Conservation (phyloP, 2,888 invertebrate species). For the Lymantria monacha region DNA sequence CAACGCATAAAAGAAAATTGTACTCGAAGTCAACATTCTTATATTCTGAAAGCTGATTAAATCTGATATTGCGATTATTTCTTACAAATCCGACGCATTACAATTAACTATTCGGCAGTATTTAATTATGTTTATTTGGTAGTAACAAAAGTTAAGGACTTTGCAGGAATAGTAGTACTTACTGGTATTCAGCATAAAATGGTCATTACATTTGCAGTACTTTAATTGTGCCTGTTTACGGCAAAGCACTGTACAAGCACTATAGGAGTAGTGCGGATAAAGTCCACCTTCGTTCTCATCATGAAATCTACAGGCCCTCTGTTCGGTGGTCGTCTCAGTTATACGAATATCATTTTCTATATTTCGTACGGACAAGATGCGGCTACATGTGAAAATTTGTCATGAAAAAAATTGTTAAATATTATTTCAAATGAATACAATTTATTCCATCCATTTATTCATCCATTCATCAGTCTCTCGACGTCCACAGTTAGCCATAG, state of each 20-base stretch:
- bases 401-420: too few relatives aligned
- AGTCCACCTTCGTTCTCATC: slow-evolving; percentile 84
- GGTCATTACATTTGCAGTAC: slow-evolving; percentile 86
- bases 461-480: too few relatives aligned
- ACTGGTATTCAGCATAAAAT: slow-evolving; percentile 86
- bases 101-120: too few relatives aligned
- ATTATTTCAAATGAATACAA: too few relatives aligned
- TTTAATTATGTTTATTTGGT: too few relatives aligned
- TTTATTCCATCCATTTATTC: too few relatives aligned
- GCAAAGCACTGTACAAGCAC: slow-evolving; percentile 87
- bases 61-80: too few relatives aligned
- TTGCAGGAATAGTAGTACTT: slow-evolving; percentile 17
- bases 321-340: slow-evolving; percentile 81
- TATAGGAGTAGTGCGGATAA: slow-evolving; percentile 87
- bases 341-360: slow-evolving; percentile 87
- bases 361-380: slow-evolving; percentile 79
- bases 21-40: too few relatives aligned
- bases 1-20: too few relatives aligned
- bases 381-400: slow-evolving; percentile 47
- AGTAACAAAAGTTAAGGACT: neutral
- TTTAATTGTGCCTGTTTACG: slow-evolving; percentile 84
- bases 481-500: too few relatives aligned
- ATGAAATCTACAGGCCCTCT: slow-evolving; percentile 87
- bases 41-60: too few relatives aligned
- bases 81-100: too few relatives aligned